phyloP scores from a whole-genome alignment of 2,888 invertebrate species.

The Buathra laborator region DNA sequence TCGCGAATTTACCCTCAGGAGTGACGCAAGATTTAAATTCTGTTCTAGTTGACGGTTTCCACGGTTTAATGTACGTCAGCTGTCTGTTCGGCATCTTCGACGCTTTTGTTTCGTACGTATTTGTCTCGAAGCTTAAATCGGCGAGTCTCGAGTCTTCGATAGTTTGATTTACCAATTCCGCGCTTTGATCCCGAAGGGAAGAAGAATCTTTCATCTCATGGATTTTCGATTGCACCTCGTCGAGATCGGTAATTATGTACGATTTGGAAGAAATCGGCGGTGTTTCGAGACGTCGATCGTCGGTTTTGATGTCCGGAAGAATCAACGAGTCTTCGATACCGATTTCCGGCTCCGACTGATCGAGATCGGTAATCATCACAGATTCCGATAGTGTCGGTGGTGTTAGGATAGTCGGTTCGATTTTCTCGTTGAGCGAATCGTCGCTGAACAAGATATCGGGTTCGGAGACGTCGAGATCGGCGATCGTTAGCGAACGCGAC shows the following conservation, averaged over 20 bases:
- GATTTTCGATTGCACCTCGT: neutral
- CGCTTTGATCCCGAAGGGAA: neutral
- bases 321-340: neutral
- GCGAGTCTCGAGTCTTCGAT: neutral
- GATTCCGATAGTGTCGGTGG: neutral
- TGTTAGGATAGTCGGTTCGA: neutral
- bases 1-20: constrained; percentile 15
- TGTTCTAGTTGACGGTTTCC: constrained; percentile 12
- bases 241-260: neutral
- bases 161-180: neutral
- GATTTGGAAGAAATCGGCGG: neutral
- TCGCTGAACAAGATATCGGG: neutral
- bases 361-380: neutral
- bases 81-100: constrained; percentile 6
- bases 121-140: neutral
- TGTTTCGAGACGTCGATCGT: neutral
- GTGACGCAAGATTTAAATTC: neutral
- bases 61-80: constrained; percentile 43
- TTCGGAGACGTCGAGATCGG: constrained; percentile 55
- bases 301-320: neutral
- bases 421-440: constrained; percentile 33
- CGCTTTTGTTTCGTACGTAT: neutral
- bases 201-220: neutral
- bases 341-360: neutral
- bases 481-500: constrained; percentile 16